Evolutionary conservation across 2,888 invertebrate species (phyloP), one percentile per base, ranked within the genome.

Genomic region (Yponomeuta malinellus): DNA sequence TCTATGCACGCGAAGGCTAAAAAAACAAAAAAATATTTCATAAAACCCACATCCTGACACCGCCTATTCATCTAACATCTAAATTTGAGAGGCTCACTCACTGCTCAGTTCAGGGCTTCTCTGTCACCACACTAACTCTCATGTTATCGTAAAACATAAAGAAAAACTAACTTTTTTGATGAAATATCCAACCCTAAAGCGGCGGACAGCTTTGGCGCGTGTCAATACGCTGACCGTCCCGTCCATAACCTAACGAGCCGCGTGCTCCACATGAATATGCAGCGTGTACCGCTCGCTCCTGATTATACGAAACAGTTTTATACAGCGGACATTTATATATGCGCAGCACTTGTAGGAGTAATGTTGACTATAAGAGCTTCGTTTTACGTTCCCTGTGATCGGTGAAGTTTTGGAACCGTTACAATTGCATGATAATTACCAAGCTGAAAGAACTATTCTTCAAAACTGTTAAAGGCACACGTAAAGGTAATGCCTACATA

Each of bases 231-330:
- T 33, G 33, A 52, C 69, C 69, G 31, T 31, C 10, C 69, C 59
- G 69, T 69, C 69, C 33, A 10, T 69, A 86, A 87, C 86, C 87
- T 91, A 91, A 90, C 90, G 89, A 91, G 89, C 85, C 83, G 87
- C 80, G 84, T 83, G 87, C 80, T 83, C 82, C 83, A 77, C 84
- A 91, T 91, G 90, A 90, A 91, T 91, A 91, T 91, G 85, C 90
- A 90, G 77, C 74, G 59, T 59, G 64, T 69, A 52, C 37, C 12
- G 29, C 48, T 15, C 52, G 52, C 52, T 59, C 15, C 52, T 59
- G 52, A 59, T 59, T 59, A 59, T 59, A 15, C 52, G 52, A 59
- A 59, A 59, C 52, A 59, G 5, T 59, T 59, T 59, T 59, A 59
- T 59, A 59, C 52, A 12, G 15, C 12, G 52, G 52, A 59, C 15